These are phyloP conservation scores for Danio kyathit DNA, from an alignment of 2,797 vertebrate species.

Conservation along the genomic window DNA sequence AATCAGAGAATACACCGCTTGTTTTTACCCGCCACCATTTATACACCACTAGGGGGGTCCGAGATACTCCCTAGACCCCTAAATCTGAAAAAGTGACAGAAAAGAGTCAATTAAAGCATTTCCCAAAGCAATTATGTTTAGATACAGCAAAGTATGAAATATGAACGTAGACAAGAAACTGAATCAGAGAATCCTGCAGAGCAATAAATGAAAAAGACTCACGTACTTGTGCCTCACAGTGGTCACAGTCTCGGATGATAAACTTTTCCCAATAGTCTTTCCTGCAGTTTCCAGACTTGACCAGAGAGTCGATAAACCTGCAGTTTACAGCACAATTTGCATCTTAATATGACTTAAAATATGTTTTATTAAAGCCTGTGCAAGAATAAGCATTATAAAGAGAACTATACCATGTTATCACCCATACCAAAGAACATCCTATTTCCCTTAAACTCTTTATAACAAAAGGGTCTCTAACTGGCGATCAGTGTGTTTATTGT, in stretches of 20 bases:
- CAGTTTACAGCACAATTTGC: slow-evolving; percentile 10
- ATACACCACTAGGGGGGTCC: slow-evolving; percentile 69
- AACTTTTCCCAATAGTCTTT: slow-evolving; percentile 89
- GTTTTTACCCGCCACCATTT: slow-evolving; percentile 66
- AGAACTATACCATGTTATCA: too few species aligned
- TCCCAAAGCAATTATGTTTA: slow-evolving; percentile 51
- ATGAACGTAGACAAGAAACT: not conserved
- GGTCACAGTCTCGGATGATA: slow-evolving; percentile 88
- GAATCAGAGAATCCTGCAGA: not conserved
- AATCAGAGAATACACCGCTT: slow-evolving; percentile 50
- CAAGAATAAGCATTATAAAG: too few species aligned
- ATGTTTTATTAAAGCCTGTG: too few species aligned
- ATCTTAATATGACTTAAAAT: not conserved
- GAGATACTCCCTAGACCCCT: slow-evolving; percentile 77
- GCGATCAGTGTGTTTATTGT: too few species aligned
- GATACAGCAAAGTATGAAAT: not conserved
- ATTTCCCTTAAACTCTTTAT: too few species aligned
- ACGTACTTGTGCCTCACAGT: slow-evolving; percentile 95
- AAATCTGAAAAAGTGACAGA: slow-evolving; percentile 71
- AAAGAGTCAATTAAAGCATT: slow-evolving; percentile 63
- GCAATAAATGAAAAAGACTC: not conserved
- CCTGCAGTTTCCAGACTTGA: slow-evolving; percentile 91
- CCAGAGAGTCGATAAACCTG: slow-evolving; percentile 93
- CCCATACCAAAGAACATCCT: too few species aligned
- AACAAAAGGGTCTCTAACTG: too few species aligned